These are phyloP conservation scores for Agrochola lychnidis DNA, from an alignment of 2,888 invertebrate genomes.

Conservation along the genomic window DNA sequence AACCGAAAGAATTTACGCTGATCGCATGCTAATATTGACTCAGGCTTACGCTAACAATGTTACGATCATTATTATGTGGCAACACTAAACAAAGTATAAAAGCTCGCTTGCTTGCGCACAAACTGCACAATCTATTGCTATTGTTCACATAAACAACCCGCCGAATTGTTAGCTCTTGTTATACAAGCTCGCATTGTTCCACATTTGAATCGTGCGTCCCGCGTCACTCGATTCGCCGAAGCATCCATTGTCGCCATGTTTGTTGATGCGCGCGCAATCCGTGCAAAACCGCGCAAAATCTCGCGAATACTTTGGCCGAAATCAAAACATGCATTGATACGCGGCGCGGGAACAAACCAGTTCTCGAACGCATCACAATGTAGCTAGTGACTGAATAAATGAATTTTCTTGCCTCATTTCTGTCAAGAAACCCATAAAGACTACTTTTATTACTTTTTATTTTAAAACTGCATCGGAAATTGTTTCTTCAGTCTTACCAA, in stretches of 20 bases:
- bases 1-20: constrained; percentile 56
- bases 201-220: constrained; percentile 83
- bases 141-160: constrained; percentile 84
- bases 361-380: constrained; percentile 66
- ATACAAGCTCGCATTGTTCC: constrained; percentile 88
- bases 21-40: constrained; percentile 62
- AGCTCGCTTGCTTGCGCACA: constrained; percentile 79
- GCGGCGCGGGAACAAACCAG: constrained; percentile 72
- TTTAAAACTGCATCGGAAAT: constrained; percentile 28
- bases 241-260: constrained; percentile 88
- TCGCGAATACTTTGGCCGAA: constrained; percentile 81
- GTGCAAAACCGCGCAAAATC: constrained; percentile 84
- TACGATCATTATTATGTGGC: constrained; percentile 70
- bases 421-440: constrained; percentile 36
- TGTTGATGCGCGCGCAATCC: constrained; percentile 83
- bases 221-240: constrained; percentile 87
- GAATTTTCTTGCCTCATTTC: constrained; percentile 51
- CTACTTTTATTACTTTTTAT: constrained; percentile 34
- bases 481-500: constrained; percentile 16
- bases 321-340: constrained; percentile 83
- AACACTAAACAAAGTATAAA: constrained; percentile 75
- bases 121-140: constrained; percentile 80
- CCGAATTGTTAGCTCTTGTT: constrained; percentile 86
- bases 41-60: constrained; percentile 65
- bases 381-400: constrained; percentile 61